A percentile compares a stretch with the other conserved stretches of the same genome.
These are phyloP conservation scores for Eledona agricola DNA, from an alignment of 2,888 invertebrate species.

Conservation along the genomic window DNA sequence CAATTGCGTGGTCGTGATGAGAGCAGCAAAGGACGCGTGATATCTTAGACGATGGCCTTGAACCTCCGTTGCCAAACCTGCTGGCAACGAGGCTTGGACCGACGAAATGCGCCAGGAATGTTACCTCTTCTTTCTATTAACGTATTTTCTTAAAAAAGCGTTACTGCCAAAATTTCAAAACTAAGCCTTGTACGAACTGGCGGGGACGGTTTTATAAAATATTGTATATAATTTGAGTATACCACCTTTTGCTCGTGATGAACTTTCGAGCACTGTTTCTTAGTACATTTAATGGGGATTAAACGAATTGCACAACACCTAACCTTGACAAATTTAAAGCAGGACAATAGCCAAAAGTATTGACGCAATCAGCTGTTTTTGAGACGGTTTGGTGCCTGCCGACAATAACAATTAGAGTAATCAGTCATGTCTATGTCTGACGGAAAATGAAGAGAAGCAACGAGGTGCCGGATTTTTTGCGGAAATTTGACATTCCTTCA, in stretches of 20 bases:
- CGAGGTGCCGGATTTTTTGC: no score
- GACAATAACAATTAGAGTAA: no score
- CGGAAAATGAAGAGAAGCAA: no score
- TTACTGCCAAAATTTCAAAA: no score
- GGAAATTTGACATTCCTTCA: slow-evolving; percentile 17
- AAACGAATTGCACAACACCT: not conserved
- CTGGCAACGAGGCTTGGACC: slow-evolving; percentile 21
- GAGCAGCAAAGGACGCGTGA: slow-evolving; percentile 24
- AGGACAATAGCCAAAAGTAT: slow-evolving; percentile 30
- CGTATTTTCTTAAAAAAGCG: no score
- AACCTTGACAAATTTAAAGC: slow-evolving; percentile 24
- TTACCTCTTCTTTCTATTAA: slow-evolving; percentile 8
- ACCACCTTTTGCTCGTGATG: no score
- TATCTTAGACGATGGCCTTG: slow-evolving; percentile 40
- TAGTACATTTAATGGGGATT: no score
- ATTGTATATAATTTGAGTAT: no score
- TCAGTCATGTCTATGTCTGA: no score
- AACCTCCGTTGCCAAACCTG: slow-evolving; percentile 46
- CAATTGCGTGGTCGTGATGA: slow-evolving; percentile 23
- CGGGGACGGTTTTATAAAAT: no score
- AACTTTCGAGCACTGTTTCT: no score
- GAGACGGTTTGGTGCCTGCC: slow-evolving; percentile 33
- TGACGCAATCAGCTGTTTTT: slow-evolving; percentile 25
- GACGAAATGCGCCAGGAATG: slow-evolving; percentile 4
- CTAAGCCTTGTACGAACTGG: no score